Conservation (phyloP, 2,113 vertebrate species). For the Vulpes vulpes region DNA sequence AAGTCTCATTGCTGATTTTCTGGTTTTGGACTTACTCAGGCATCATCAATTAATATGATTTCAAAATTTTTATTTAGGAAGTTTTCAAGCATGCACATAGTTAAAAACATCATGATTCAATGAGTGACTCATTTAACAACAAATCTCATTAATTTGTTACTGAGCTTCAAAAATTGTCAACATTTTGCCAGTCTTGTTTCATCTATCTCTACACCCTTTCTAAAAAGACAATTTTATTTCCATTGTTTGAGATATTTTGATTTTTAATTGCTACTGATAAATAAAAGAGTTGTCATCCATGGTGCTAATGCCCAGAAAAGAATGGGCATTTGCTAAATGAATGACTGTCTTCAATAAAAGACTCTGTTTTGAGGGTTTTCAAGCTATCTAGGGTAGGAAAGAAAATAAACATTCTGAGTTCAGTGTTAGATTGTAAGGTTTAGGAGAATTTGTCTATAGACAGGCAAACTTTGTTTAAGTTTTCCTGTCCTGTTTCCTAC, state of each 20-base stretch:
- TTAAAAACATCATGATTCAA: neutral
- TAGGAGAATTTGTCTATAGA: neutral
- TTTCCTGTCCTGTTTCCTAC: neutral
- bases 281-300: neutral
- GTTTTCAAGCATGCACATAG: neutral
- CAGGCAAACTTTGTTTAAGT: neutral
- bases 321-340: neutral
- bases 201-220: neutral
- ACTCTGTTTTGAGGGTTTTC: neutral
- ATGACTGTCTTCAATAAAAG: neutral
- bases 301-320: neutral
- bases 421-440: neutral
- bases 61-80: neutral
- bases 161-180: neutral
- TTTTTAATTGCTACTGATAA: slow-evolving; percentile 39
- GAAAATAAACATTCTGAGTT: neutral
- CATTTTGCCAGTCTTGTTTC: neutral
- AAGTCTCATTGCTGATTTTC: neutral
- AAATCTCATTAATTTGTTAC: neutral
- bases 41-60: neutral
- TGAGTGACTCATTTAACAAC: neutral
- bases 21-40: neutral
- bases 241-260: neutral
- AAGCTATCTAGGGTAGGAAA: neutral
- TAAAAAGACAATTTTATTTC: neutral